Conservation (phyloP, 1,140 invertebrate genomes). For the Coenobita brevimanus region DNA sequence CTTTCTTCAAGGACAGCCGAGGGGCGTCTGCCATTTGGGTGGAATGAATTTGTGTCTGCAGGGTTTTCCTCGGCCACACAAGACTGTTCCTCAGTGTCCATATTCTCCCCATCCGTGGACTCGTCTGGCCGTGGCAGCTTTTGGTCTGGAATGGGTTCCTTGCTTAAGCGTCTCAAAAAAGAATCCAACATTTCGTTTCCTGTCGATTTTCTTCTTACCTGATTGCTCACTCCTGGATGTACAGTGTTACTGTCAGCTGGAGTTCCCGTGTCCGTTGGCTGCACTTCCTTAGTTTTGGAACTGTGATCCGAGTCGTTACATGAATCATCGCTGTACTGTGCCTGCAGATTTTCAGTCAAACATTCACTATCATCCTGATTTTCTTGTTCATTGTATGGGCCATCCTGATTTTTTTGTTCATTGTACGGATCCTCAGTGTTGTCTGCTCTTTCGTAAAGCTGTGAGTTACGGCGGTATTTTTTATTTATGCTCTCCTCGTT, state of each 20-base stretch:
- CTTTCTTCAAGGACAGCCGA: no score
- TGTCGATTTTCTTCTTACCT: background rate
- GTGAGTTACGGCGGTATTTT: background rate
- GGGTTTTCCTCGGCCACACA: background rate
- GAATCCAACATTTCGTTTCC: background rate
- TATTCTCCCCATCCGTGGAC: background rate
- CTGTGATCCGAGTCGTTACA: no score
- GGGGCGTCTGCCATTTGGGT: no score
- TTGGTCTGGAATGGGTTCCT: constrained; percentile 43
- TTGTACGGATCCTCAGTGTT: background rate
- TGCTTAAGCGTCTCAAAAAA: constrained; percentile 35
- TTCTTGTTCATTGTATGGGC: no score
- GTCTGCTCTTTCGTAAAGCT: background rate
- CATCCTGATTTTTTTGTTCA: no score
- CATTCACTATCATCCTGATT: no score
- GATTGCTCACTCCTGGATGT: background rate
- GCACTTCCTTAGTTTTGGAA: no score
- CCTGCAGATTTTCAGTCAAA: no score
- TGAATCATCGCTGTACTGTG: no score
- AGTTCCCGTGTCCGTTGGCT: no score
- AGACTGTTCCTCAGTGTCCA: background rate
- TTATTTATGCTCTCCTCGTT: background rate
- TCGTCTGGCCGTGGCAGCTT: background rate
- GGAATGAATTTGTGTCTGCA: background rate
- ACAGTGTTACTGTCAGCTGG: background rate